phyloP scores from a whole-genome alignment of 1,140 invertebrate species.

The Ruditapes philippinarum region DNA sequence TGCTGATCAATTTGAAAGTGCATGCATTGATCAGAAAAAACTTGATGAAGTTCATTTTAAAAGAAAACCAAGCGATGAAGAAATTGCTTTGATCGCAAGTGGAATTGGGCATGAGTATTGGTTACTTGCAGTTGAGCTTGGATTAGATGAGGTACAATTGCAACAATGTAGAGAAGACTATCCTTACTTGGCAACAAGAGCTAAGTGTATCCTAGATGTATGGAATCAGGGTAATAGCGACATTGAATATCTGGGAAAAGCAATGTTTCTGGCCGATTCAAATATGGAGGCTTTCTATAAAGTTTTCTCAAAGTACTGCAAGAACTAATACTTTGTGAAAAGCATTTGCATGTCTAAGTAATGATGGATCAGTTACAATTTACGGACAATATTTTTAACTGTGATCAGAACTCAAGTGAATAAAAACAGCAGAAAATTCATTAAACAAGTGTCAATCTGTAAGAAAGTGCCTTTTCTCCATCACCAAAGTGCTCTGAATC shows the following conservation, averaged over 20 bases:
- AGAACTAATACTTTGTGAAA: no score
- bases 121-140: slow-evolving; percentile 9
- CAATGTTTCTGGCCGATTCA: neutral
- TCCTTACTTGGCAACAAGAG: neutral
- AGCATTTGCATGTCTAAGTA: no score
- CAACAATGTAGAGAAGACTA: neutral
- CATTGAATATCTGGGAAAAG: neutral
- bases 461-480: no score
- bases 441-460: no score
- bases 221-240: neutral
- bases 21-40: neutral
- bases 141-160: neutral
- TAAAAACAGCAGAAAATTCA: no score
- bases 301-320: neutral
- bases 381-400: no score
- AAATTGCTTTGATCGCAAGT: neutral
- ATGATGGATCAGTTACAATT: no score
- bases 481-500: no score
- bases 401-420: no score
- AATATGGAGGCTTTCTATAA: neutral
- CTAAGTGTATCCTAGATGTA: neutral
- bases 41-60: neutral
- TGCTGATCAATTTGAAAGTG: neutral
- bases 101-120: slow-evolving; percentile 24
- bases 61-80: neutral